Evolutionary conservation across 2,113 vertebrate genomes (phyloP).

Genomic region (Beaufortia kweichowensis): DNA sequence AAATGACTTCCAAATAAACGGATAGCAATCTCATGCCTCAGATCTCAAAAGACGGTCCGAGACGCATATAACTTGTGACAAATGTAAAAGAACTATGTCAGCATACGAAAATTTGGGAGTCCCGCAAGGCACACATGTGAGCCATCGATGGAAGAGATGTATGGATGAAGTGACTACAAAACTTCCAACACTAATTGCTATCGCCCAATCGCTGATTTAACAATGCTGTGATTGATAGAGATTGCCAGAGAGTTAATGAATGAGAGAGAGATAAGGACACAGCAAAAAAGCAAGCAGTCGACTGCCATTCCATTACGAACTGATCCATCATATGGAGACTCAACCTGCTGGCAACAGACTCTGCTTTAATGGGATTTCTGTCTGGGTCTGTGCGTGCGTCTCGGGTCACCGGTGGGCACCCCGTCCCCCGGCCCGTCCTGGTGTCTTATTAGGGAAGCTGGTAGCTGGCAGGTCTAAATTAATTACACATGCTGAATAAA

Average conservation of each 20-base stretch:
- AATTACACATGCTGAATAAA: constrained; percentile 51
- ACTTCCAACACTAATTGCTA: background rate
- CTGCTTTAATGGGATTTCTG: constrained; percentile 38
- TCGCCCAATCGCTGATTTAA: background rate
- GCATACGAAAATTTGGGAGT: too few species aligned
- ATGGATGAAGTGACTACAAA: too few species aligned
- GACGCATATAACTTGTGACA: too few species aligned
- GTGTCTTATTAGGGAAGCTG: constrained; percentile 48
- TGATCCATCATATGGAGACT: constrained; percentile 30
- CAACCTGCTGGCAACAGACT: constrained; percentile 5
- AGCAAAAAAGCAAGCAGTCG: background rate
- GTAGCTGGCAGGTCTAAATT: constrained; percentile 42
- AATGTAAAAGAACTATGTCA: too few species aligned
- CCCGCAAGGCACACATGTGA: too few species aligned
- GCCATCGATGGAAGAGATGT: too few species aligned
- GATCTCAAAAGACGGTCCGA: too few species aligned
- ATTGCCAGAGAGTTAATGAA: background rate
- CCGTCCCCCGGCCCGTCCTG: background rate
- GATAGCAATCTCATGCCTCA: too few species aligned
- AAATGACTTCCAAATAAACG: too few species aligned
- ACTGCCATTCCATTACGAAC: constrained; percentile 28
- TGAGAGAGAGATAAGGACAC: background rate
- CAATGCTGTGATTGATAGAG: background rate
- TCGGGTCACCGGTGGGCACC: background rate
- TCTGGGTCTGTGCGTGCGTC: constrained; percentile 31